Percentiles rank a stretch among this genome's conserved stretches.
phyloP scores from a whole-genome alignment of 2,888 invertebrate genomes.

The Tinea trinotella region DNA sequence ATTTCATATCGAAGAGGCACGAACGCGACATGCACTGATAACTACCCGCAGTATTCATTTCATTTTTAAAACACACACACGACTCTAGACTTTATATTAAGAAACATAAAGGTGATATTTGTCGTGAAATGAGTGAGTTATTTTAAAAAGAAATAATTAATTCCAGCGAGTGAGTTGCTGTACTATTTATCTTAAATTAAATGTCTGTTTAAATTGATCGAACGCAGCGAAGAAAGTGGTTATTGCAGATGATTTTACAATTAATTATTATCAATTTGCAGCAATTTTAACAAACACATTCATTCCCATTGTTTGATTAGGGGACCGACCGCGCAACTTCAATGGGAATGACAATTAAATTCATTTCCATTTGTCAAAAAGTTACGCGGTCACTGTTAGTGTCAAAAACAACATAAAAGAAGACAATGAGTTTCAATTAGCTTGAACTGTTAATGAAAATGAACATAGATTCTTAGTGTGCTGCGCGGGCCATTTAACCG shows the following conservation, averaged over 20 bases:
- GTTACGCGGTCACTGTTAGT: too few relatives aligned
- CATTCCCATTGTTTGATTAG: too few relatives aligned
- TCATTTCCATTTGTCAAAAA: too few relatives aligned
- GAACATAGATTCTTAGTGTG: too few relatives aligned
- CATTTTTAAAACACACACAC: constrained; percentile 47
- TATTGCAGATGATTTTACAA: neutral
- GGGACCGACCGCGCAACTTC: too few relatives aligned
- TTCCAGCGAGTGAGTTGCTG: constrained; percentile 40
- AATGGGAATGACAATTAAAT: too few relatives aligned
- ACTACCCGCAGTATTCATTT: constrained; percentile 50
- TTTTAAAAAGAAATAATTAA: constrained; percentile 37
- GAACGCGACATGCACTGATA: constrained; percentile 59
- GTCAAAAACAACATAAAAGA: too few relatives aligned
- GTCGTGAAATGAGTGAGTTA: constrained; percentile 27
- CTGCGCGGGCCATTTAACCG: too few relatives aligned
- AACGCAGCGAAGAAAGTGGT: constrained; percentile 39
- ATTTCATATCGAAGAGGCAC: constrained; percentile 56
- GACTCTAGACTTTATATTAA: constrained; percentile 34
- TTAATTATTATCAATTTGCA: too few relatives aligned
- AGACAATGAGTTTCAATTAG: too few relatives aligned
- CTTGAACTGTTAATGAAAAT: too few relatives aligned
- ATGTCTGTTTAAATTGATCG: constrained; percentile 36
- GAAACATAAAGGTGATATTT: constrained; percentile 32
- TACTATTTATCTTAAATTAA: constrained; percentile 51
- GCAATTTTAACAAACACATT: too few relatives aligned